Percentiles rank a stretch among this genome's conserved stretches.
Evolutionary conservation across 2,888 invertebrate species (phyloP).

Genomic region (Stictocephala bisonia): DNA sequence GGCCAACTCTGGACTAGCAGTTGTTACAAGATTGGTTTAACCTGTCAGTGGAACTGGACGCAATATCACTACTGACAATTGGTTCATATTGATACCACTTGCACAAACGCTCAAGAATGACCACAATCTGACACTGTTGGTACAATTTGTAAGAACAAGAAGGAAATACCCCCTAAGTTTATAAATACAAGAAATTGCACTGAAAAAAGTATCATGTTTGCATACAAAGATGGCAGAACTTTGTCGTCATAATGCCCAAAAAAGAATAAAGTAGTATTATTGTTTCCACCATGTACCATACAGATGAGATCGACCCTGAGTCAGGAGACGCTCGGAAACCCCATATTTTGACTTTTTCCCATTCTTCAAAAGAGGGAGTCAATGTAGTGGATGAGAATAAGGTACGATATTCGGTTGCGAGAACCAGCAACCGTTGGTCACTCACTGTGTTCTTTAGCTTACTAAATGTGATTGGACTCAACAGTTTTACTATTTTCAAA

Average conservation of each 20-base stretch:
- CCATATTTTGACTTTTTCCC: background rate
- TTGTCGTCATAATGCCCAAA: background rate
- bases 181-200: background rate
- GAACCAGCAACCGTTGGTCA: background rate
- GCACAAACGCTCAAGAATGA: conserved; percentile 44
- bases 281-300: background rate
- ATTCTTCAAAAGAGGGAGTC: background rate
- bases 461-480: background rate
- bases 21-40: conserved; percentile 50
- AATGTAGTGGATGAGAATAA: background rate
- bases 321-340: background rate
- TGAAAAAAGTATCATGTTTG: background rate
- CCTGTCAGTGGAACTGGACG: conserved; percentile 48
- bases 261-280: background rate
- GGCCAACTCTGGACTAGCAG: conserved; percentile 47
- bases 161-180: background rate
- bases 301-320: background rate
- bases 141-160: background rate
- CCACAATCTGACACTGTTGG: conserved; percentile 50
- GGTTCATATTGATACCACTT: conserved; percentile 51
- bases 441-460: background rate
- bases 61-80: conserved; percentile 59
- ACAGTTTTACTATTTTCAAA: background rate
- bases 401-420: background rate
- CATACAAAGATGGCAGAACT: background rate